Evolutionary conservation across 2,888 invertebrate genomes (phyloP), one percentile per base, ranked within the genome.

Genomic region (Eubasilissa splendida): DNA sequence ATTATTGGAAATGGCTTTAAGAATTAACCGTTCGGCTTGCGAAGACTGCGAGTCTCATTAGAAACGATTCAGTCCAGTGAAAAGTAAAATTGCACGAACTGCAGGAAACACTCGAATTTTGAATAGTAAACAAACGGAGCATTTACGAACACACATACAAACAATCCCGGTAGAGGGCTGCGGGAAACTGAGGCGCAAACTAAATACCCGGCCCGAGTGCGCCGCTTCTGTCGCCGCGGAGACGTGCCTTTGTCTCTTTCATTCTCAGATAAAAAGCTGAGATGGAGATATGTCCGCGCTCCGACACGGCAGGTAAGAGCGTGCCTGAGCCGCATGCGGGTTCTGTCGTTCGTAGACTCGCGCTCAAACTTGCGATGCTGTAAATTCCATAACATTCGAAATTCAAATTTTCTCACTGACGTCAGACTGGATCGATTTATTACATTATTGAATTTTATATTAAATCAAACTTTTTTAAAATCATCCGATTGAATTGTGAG

Each of bases 111-210:
- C 42, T 42, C 42, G 42, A 42, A 22, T 42, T 42, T 42, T 7
- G 42, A 42, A 42, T 42, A 42, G 42, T 42, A 42, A 42, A 42
- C 42, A 42, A 42, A 7, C 42, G 42, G 42, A 42, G 42, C 42
- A 42, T 42, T 42, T 42, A 42, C 42, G 42, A 42, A 42, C 42
- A 42, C 42, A 42, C 42, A 42, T 68, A 22, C 71, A 14, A 74
- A 74, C 74, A 14, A 74, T 74, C 74, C 14, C 74, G 59, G 59
- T 59, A 74, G 59, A 71, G 74, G 59, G 14, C 74, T 59, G 74
- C 74, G 74, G 14, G 59, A 42, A 74, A 74, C 74, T 74, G 74
- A 74, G 54, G 58, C 22, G 54, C 59, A 50, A 58, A 42, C 74
- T 33, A 74, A 74, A 74, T 74, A 74, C 74, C 74, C 71, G 59